Percentiles rank a stretch among this genome's conserved stretches.
phyloP scores from a whole-genome alignment of 2,888 invertebrate genomes.

The Galerucella calmariensis region DNA sequence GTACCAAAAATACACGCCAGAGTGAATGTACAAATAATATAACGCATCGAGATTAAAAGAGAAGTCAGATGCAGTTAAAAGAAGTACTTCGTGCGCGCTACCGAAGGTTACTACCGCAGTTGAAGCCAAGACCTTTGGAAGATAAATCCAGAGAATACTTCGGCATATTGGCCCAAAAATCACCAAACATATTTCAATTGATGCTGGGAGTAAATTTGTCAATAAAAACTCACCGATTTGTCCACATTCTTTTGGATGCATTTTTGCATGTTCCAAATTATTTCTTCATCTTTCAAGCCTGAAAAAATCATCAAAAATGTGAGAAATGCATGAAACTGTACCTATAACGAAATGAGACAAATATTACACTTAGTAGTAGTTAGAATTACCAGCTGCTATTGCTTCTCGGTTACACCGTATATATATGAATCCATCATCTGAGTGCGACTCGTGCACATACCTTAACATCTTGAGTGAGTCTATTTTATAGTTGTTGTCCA shows the following conservation, averaged over 20 bases:
- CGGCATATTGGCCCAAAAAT: too few species aligned
- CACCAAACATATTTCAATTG: too few species aligned
- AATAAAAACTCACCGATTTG: not conserved
- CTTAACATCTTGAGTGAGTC: not conserved
- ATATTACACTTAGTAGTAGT: not conserved
- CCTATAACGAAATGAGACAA: too few species aligned
- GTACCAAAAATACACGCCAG: too few species aligned
- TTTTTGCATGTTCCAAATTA: slow-evolving; percentile 13
- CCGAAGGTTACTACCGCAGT: too few species aligned
- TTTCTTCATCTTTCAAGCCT: not conserved
- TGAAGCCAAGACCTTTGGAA: too few species aligned
- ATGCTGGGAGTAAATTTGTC: not conserved
- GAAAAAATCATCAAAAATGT: not conserved
- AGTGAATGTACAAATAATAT: too few species aligned
- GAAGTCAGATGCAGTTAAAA: too few species aligned
- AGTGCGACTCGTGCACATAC: not conserved
- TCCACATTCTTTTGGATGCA: slow-evolving; percentile 1
- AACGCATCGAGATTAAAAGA: too few species aligned
- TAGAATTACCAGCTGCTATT: not conserved
- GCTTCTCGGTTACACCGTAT: slow-evolving; percentile 7
- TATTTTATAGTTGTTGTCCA: not conserved
- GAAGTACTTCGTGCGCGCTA: too few species aligned
- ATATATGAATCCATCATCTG: not conserved
- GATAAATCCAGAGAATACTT: too few species aligned
- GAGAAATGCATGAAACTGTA: too few species aligned